Evolutionary conservation across 2,797 vertebrate genomes (phyloP).

Genomic region (Meriones psammophilus): DNA sequence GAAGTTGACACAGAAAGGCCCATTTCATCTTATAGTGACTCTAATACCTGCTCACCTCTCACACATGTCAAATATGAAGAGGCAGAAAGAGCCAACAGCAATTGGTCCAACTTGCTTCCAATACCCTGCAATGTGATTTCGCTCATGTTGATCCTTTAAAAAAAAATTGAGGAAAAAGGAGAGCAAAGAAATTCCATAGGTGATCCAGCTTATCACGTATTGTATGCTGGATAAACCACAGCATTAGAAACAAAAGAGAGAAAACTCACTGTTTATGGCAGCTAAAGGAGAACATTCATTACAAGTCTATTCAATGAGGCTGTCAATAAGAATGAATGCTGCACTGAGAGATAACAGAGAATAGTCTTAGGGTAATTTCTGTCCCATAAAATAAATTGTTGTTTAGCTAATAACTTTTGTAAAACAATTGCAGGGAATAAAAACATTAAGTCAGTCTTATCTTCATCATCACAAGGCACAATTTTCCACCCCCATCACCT

Average conservation of each 20-base stretch:
- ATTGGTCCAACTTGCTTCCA: slow-evolving; percentile 99
- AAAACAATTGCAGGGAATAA: background rate
- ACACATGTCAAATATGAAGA: slow-evolving; percentile 99
- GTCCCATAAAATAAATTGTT: background rate
- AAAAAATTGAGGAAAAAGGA: background rate
- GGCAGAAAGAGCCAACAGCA: slow-evolving; percentile 97
- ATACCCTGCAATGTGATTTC: slow-evolving; percentile 96
- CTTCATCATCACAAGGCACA: background rate
- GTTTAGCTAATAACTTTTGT: background rate
- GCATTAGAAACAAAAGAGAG: background rate
- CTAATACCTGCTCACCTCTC: slow-evolving; percentile 92
- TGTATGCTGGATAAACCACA: background rate
- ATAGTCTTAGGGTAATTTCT: background rate
- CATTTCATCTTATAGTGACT: background rate
- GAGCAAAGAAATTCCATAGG: background rate
- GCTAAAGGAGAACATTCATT: background rate
- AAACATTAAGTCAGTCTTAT: background rate
- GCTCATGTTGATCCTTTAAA: slow-evolving; percentile 95
- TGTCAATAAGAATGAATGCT: background rate
- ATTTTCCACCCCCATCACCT: background rate
- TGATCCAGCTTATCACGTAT: background rate
- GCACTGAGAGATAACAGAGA: background rate
- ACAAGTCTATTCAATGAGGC: background rate
- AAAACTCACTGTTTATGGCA: background rate
- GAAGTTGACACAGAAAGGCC: rapidly evolving